Conservation (phyloP, 2,113 vertebrate species). For the Phocoena sinus region DNA sequence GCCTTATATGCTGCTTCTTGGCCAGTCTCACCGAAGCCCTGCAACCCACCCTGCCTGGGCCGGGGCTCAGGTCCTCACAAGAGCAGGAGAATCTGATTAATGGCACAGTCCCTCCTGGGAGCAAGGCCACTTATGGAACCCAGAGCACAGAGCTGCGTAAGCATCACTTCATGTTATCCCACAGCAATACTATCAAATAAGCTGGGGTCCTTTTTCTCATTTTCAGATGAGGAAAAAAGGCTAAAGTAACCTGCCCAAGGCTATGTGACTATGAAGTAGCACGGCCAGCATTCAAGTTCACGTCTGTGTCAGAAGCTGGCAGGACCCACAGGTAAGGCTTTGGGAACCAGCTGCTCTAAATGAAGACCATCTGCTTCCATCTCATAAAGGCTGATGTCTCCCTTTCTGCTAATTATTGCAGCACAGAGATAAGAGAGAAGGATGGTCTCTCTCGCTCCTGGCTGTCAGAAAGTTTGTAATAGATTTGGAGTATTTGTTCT, state of each 20-base stretch:
- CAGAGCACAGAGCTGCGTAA: not conserved
- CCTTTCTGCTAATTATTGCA: not conserved
- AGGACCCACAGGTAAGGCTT: not conserved
- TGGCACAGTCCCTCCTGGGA: not conserved
- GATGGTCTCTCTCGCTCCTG: not conserved
- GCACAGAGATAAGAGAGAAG: not conserved
- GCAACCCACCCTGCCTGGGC: not conserved
- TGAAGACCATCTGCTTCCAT: not conserved
- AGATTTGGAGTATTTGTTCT: not conserved
- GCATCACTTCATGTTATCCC: not conserved
- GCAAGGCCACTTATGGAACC: not conserved
- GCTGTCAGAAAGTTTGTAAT: not conserved
- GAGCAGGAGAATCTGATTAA: not conserved
- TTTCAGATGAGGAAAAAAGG: not conserved
- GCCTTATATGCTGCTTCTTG: not conserved
- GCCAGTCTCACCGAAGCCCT: not conserved
- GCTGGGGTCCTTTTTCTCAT: not conserved
- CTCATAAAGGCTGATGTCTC: not conserved
- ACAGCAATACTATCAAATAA: not conserved
- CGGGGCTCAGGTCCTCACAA: not conserved
- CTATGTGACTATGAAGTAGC: not conserved
- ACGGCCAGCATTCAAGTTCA: not conserved
- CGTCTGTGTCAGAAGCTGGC: not conserved
- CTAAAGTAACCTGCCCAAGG: not conserved
- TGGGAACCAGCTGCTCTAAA: not conserved